Evolutionary conservation across 2,888 invertebrate species (phyloP), one percentile per base, ranked within the genome.

Genomic region (Eristalis tenax): DNA sequence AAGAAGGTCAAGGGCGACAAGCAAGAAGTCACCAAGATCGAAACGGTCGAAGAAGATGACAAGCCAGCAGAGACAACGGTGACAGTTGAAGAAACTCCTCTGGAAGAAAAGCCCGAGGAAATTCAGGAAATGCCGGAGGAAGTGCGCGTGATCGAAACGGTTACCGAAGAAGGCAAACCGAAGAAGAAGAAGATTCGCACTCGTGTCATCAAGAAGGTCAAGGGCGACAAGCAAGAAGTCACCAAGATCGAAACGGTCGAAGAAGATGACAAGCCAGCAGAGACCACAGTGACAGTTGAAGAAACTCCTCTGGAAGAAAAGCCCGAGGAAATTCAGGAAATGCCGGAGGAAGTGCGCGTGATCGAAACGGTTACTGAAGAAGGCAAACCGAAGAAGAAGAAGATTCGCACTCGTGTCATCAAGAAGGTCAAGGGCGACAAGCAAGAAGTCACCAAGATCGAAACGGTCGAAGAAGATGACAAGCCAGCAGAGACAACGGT

Each of bases 201-300:
- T 26, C 73, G 73, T 8, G 43, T 28, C 40, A 73, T 73, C 40
- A 73, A 73, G 32, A 73, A 50, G 50, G 56, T 73, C 11, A 73
- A 73, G 73, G 73, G 73, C n/a, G 73, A 73, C 73, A 73, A 73
- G 38, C 73, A 73, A 15, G 73, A 73, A 73, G 73, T 73, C 32
- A 73, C 73, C 61, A 73, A 73, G 63, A 73, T 73, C 18, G 63
- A 73, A 18, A 73, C 73, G 1, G 73, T 73, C 5, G 73, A 73
- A 15, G 63, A 73, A 18, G 73, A 73, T 32, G 73, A 73, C 63
- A 73, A 73, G 23, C 43, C 40, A 43, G 43, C 73, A 0, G 73
- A 73, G 10, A 73, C 73, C 18, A 73, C 73, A 11, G 63, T 73
- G 13, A 63, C 73, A 26, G 73, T 73, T 13, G 73, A 73, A 63